Evolutionary conservation across 2,888 invertebrate genomes (phyloP).

Genomic region (Amblyjoppa proteus): DNA sequence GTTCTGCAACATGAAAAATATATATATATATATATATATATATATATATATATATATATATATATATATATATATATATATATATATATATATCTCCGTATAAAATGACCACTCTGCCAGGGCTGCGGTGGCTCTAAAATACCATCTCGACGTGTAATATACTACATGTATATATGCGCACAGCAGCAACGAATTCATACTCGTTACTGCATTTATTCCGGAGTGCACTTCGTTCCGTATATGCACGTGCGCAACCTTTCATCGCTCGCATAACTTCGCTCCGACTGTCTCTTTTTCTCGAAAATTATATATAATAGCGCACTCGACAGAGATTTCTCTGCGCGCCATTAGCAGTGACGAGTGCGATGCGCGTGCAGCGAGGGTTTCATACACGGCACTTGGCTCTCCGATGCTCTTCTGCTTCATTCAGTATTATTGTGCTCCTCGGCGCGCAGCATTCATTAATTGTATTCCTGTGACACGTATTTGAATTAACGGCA

Average conservation of each 20-base stretch:
- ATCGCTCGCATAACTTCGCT: constrained; percentile 39
- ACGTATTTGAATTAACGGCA: constrained; percentile 25
- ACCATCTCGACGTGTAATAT: background rate
- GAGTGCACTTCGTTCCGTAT: constrained; percentile 53
- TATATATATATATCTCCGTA: background rate
- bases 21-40: background rate
- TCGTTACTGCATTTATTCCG: constrained; percentile 59
- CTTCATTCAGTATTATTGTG: background rate
- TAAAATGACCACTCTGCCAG: background rate
- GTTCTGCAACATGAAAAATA: background rate
- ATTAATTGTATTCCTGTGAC: constrained; percentile 43
- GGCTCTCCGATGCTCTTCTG: background rate
- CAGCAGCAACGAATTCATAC: constrained; percentile 39
- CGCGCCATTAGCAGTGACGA: constrained; percentile 49
- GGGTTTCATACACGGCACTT: background rate
- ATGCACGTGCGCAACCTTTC: constrained; percentile 21
- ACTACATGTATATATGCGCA: constrained; percentile 6
- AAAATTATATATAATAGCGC: constrained; percentile 60
- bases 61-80: background rate
- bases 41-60: background rate
- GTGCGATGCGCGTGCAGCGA: background rate
- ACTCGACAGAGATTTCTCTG: constrained; percentile 45
- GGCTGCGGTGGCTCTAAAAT: background rate
- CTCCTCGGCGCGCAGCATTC: background rate
- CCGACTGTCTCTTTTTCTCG: constrained; percentile 40